phyloP scores from a whole-genome alignment of 2,113 vertebrate genomes.

The Mesoclemmys tuberculata region DNA sequence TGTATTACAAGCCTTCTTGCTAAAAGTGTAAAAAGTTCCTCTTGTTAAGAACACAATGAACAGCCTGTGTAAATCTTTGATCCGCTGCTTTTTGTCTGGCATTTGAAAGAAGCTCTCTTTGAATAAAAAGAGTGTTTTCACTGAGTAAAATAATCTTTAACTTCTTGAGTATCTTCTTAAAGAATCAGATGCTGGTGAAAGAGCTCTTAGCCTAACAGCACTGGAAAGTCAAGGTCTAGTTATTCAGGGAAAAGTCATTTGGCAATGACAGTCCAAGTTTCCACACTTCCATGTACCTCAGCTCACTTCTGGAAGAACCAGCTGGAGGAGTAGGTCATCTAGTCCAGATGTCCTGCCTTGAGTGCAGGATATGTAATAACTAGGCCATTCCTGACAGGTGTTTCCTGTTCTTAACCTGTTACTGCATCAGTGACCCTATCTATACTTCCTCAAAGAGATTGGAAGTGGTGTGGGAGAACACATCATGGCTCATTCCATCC shows the following conservation, averaged over 20 bases:
- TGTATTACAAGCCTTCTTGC: not conserved
- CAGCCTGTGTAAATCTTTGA: not conserved
- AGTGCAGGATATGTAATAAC: no score
- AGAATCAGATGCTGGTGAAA: not conserved
- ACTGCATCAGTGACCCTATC: no score
- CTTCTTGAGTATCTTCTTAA: not conserved
- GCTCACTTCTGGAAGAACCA: no score
- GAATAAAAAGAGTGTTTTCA: not conserved
- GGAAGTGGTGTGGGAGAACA: no score
- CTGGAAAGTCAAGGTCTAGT: no score
- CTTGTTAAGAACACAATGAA: not conserved
- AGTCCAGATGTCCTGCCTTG: no score
- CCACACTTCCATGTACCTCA: no score
- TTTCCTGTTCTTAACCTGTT: no score
- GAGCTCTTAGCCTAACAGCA: no score
- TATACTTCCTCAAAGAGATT: no score
- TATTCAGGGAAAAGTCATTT: not conserved
- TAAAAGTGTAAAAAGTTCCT: rapidly evolving
- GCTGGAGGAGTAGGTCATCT: not conserved
- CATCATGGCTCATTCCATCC: no score
- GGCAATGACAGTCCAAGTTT: not conserved
- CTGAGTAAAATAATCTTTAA: not conserved
- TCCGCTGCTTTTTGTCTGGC: not conserved
- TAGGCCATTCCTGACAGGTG: no score
- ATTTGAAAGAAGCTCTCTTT: not conserved